A percentile compares a stretch with the other conserved stretches of the same genome.
Evolutionary conservation across 2,888 invertebrate genomes (phyloP).

Genomic region (Germaria angustata): DNA sequence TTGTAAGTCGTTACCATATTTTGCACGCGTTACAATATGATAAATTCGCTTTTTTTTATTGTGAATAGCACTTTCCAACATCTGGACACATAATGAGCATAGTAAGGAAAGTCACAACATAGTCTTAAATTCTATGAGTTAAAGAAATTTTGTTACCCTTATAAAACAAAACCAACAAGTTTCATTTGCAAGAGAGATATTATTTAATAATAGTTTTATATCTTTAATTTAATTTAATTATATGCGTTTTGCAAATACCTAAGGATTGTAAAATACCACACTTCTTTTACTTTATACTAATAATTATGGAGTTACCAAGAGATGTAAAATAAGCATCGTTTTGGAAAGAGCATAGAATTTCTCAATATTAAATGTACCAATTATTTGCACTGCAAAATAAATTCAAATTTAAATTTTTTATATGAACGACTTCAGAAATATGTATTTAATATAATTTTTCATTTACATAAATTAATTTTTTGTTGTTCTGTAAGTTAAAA

Average conservation of each 20-base stretch:
- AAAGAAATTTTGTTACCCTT: slow-evolving; percentile 14
- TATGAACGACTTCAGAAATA: too few relatives aligned
- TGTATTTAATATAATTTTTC: too few relatives aligned
- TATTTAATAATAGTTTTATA: too few relatives aligned
- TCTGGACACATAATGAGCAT: slow-evolving; percentile 31
- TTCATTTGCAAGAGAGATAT: too few relatives aligned
- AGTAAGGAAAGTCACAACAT: not conserved
- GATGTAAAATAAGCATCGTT: too few relatives aligned
- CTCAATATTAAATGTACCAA: not conserved
- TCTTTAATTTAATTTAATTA: too few relatives aligned
- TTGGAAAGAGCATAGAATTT: too few relatives aligned
- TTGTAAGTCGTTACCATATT: slow-evolving; percentile 22
- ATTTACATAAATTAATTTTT: not conserved
- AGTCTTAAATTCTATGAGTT: slow-evolving; percentile 40
- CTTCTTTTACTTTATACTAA: too few relatives aligned
- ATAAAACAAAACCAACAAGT: not conserved
- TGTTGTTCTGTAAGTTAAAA: not conserved
- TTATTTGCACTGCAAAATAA: not conserved
- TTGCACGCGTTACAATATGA: slow-evolving; percentile 50
- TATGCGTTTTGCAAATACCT: too few relatives aligned
- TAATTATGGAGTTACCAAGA: too few relatives aligned
- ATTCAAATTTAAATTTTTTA: not conserved
- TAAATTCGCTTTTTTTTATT: slow-evolving; percentile 22
- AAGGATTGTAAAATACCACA: too few relatives aligned
- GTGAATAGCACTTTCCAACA: slow-evolving; percentile 56